phyloP scores from a whole-genome alignment of 1,140 invertebrate genomes.

The Drosophila sturtevanti region DNA sequence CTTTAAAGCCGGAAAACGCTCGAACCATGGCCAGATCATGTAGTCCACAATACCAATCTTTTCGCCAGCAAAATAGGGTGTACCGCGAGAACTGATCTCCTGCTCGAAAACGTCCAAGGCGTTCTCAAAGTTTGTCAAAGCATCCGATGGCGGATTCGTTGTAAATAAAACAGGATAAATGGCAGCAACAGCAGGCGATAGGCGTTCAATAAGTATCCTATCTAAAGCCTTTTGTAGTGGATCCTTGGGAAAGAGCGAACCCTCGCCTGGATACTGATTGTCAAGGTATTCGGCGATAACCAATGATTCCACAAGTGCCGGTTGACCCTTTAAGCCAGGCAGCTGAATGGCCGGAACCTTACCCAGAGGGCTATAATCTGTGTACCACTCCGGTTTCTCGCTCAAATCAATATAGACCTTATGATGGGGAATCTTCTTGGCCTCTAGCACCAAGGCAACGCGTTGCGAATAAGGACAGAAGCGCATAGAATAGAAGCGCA shows the following conservation, averaged over 20 bases:
- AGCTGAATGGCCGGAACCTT: slow-evolving; percentile 93
- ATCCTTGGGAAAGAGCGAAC: slow-evolving; percentile 87
- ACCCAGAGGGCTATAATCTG: slow-evolving; percentile 86
- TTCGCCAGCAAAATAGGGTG: slow-evolving; percentile 87
- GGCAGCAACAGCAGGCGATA: slow-evolving; percentile 75
- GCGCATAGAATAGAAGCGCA: slow-evolving; percentile 93
- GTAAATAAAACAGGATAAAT: slow-evolving; percentile 70
- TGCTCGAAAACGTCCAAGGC: slow-evolving; percentile 87
- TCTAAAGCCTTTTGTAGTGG: slow-evolving; percentile 90
- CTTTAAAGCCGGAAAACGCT: slow-evolving; percentile 84
- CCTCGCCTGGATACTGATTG: slow-evolving; percentile 87
- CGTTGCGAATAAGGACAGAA: slow-evolving; percentile 96
- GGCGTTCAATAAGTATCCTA: slow-evolving; percentile 89
- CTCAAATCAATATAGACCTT: slow-evolving; percentile 91
- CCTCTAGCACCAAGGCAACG: slow-evolving; percentile 90
- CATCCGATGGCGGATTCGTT: slow-evolving; percentile 53
- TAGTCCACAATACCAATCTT: slow-evolving; percentile 93
- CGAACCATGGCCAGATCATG: slow-evolving; percentile 96
- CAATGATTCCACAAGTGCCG: slow-evolving; percentile 90
- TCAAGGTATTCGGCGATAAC: slow-evolving; percentile 93
- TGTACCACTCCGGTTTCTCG: slow-evolving; percentile 93
- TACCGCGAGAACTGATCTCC: slow-evolving; percentile 84
- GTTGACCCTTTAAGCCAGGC: slow-evolving; percentile 84
- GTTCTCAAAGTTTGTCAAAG: slow-evolving; percentile 73
- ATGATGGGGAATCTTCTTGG: slow-evolving; percentile 93